Base-by-base conservation (phyloP, 2,113 vertebrate species). In the Sinocyclocheilus rhinocerous region DNA sequence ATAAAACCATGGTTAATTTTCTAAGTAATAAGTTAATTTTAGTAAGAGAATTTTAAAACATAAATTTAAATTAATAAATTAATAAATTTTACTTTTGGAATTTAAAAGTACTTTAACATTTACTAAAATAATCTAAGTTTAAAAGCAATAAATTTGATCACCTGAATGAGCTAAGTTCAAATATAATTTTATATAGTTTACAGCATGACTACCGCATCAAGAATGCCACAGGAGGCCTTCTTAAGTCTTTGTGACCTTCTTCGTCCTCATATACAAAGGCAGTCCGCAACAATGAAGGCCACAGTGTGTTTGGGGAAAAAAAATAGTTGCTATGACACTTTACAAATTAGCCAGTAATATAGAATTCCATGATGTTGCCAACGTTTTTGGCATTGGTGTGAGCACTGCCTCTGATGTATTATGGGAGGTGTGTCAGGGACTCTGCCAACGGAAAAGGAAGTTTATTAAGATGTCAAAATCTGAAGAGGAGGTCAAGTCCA, bases 291-390 rank as follows among this genome's bases (percentile, higher is more conserved):
- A 18, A 75, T 76, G 85, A 42, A 48, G 22, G 16, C 9, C 10
- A 67, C 85, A 59, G 78, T 86, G 15, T 50, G 48, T 6, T 24
- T 86, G 10, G 76, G 0, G 0, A 5, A 81, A 39, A 86, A 86
- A 69, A 75, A 77, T n/a, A 36, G 67, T 72, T n/a, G 85, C 85
- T 39, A 52, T 86, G 29, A 82, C 77, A 13, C 13, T 82, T n/a
- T 82, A 82, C 67, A 86, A 82, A 26, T 55, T 86, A 15, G 69
- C 78, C 57, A 86, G 69, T 50, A 86, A 81, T 33, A 20, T 48
- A 39, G 85, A 83, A 55, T 86, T 86, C 48, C 85, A 73, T 73
- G 85, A 85, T 67, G 59, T 59, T 22, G 55, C 20, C 18, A 59
- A 3, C 18, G 1, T 59, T 39, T 72, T 67, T 50, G 70, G 33